phyloP scores from a whole-genome alignment of 2,113 vertebrate species.

The Neogobius melanostomus region DNA sequence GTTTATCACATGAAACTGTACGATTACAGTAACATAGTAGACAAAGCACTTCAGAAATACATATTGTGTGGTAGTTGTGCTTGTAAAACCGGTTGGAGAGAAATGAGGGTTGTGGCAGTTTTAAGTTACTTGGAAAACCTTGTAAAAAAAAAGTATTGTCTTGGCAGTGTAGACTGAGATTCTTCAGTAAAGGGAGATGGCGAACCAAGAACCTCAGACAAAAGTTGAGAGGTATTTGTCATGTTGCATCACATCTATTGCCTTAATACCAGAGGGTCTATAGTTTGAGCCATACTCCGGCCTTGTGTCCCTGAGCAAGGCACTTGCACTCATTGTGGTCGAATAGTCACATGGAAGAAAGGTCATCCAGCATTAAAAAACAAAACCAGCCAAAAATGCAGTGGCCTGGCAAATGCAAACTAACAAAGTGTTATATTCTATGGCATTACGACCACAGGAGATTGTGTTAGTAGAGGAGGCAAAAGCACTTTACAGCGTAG shows the following conservation, averaged over 20 bases:
- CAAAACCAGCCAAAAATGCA: too few species aligned
- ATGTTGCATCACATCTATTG: too few species aligned
- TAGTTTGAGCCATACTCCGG: background rate
- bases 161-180: background rate
- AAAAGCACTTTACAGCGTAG: background rate
- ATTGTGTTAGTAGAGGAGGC: too few species aligned
- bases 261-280: too few species aligned
- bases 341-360: too few species aligned
- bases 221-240: background rate
- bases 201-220: background rate
- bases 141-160: background rate
- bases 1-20: conserved; percentile 17
- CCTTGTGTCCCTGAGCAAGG: background rate
- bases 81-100: conserved; percentile 13
- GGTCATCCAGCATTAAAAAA: too few species aligned
- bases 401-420: too few species aligned
- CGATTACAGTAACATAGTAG: conserved; percentile 5
- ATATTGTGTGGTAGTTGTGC: background rate
- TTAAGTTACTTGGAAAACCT: background rate
- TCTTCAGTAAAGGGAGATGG: background rate
- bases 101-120: background rate
- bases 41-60: conserved; percentile 1
- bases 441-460: too few species aligned
- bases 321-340: background rate
- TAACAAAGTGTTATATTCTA: too few species aligned